phyloP scores from a whole-genome alignment of 2,797 vertebrate genomes.

The Dromococcyx pavoninus region DNA sequence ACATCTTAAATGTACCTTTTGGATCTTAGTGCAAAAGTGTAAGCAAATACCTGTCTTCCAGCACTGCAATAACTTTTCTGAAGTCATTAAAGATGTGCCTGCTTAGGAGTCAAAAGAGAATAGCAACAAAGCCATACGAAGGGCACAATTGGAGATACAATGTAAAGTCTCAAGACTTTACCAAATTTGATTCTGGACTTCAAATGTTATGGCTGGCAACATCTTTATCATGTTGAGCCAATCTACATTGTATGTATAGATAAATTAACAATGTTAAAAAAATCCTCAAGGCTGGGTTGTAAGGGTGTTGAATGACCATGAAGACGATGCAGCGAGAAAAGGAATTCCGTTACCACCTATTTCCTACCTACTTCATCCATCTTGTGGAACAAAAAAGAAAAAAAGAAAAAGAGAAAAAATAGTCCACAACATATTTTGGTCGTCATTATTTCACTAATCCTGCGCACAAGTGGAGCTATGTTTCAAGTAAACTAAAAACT shows the following conservation, averaged over 20 bases:
- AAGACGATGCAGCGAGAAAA: not conserved
- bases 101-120: not conserved
- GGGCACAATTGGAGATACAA: not conserved
- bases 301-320: not conserved
- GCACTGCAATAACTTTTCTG: not conserved
- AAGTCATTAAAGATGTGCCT: not conserved
- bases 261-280: not conserved
- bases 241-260: not conserved
- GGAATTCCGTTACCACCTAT: not conserved
- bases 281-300: not conserved
- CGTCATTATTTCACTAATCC: not conserved
- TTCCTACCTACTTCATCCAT: not conserved
- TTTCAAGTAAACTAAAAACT: not conserved
- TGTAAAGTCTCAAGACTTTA: not conserved
- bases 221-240: not conserved
- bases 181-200: not conserved
- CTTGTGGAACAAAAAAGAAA: not conserved
- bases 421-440: rapidly evolving
- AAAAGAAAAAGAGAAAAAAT: not conserved
- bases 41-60: not conserved
- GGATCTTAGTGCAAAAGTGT: not conserved
- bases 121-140: not conserved
- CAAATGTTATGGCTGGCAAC: not conserved
- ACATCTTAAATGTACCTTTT: not conserved
- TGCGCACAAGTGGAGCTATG: not conserved